Conservation (phyloP, 2,113 vertebrate genomes). For the Megaleporinus macrocephalus region DNA sequence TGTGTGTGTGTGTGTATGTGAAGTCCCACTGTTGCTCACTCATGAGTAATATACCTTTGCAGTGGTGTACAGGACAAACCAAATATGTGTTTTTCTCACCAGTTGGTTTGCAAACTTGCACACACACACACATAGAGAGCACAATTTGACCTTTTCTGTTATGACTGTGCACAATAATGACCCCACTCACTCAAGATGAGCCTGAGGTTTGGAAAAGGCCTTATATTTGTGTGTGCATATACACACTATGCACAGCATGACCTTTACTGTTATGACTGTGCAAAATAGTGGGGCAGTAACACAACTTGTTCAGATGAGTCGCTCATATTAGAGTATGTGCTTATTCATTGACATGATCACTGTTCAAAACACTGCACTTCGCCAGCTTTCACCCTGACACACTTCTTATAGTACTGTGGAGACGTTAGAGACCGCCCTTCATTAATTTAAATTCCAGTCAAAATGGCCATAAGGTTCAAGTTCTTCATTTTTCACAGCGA, state of each 20-base stretch:
- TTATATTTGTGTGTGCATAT: background rate
- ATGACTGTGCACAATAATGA: slow-evolving; percentile 47
- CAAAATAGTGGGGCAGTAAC: slow-evolving; percentile 23
- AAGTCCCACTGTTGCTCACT: slow-evolving; percentile 28
- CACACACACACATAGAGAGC: slow-evolving; percentile 44
- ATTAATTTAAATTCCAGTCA: no score
- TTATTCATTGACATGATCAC: background rate
- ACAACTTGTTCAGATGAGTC: background rate
- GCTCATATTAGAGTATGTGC: background rate
- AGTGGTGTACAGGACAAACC: slow-evolving; percentile 9
- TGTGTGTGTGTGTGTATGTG: slow-evolving; percentile 32
- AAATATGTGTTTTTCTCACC: slow-evolving; percentile 30
- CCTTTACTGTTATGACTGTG: slow-evolving; percentile 47
- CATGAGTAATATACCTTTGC: slow-evolving; percentile 36
- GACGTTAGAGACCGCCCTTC: no score
- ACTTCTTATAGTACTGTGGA: background rate
- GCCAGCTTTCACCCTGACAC: background rate
- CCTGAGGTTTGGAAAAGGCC: slow-evolving; percentile 25
- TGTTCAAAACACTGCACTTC: background rate
- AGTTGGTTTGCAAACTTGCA: slow-evolving; percentile 18
- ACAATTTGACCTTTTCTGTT: slow-evolving; percentile 39
- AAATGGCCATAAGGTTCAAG: no score
- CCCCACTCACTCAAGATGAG: background rate
- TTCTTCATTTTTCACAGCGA: no score
- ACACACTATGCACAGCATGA: slow-evolving; percentile 26